Evolutionary conservation across 2,888 invertebrate species (phyloP).

Genomic region (Escarpia spicata): DNA sequence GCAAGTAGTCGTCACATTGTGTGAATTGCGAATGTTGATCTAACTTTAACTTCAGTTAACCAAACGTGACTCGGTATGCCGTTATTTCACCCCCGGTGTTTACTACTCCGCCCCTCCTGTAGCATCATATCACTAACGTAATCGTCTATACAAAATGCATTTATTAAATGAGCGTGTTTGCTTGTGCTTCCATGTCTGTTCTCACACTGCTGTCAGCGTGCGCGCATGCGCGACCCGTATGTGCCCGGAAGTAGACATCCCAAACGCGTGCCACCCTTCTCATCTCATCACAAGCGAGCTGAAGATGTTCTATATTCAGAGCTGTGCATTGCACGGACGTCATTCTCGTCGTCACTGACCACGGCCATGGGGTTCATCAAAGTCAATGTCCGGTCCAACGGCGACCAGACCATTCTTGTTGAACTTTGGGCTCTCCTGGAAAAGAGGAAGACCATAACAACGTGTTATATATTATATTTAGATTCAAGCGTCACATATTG

Average conservation of each 20-base stretch:
- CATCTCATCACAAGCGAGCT: neutral
- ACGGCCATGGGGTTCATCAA: constrained; percentile 47
- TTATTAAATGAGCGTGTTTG: neutral
- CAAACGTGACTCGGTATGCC: neutral
- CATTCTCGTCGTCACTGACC: constrained; percentile 30
- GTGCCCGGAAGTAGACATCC: neutral
- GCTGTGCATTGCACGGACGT: neutral
- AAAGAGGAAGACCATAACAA: neutral
- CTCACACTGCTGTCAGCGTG: neutral
- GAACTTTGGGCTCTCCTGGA: constrained; percentile 47
- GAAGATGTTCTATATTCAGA: neutral
- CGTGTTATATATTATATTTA: neutral
- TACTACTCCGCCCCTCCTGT: too few relatives aligned
- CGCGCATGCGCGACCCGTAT: neutral
- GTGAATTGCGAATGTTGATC: neutral
- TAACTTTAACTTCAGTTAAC: neutral
- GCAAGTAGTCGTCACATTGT: neutral
- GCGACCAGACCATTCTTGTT: constrained; percentile 54
- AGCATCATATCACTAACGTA: neutral
- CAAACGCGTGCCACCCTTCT: neutral
- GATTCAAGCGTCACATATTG: neutral
- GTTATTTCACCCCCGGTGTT: neutral
- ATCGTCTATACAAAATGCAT: neutral
- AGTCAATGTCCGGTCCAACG: constrained; percentile 53
- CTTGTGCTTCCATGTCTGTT: neutral